phyloP scores from a whole-genome alignment of 2,888 invertebrate genomes.

The Acleris cristana region DNA sequence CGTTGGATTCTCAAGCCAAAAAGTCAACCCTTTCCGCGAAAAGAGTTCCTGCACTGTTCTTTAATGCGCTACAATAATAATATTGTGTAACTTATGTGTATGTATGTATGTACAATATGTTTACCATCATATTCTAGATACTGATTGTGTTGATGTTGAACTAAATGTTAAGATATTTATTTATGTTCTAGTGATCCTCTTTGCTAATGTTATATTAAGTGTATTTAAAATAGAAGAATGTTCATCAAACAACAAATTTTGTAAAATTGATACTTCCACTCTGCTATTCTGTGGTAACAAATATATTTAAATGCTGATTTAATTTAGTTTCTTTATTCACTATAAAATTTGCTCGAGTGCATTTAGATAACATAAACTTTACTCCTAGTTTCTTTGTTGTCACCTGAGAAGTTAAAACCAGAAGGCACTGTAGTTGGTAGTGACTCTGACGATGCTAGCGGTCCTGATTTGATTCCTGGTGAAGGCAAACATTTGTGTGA shows the following conservation, averaged over 20 bases:
- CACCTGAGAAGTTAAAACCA: too few relatives aligned
- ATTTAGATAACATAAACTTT: too few relatives aligned
- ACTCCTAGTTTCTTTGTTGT: too few relatives aligned
- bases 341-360: too few relatives aligned
- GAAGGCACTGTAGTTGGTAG: too few relatives aligned
- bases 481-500: too few relatives aligned
- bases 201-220: conserved; percentile 27
- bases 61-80: conserved; percentile 72
- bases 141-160: conserved; percentile 15
- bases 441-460: too few relatives aligned
- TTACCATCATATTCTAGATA: conserved; percentile 10
- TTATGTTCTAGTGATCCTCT: conserved; percentile 24
- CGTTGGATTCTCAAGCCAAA: conserved; percentile 96
- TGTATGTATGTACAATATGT: conserved; percentile 28
- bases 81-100: conserved; percentile 17
- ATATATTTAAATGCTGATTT: neutral
- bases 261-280: neutral
- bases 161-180: conserved; percentile 18
- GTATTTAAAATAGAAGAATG: conserved; percentile 13
- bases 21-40: conserved; percentile 97
- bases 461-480: too few relatives aligned
- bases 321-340: too few relatives aligned
- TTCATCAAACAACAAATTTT: conserved; percentile 15
- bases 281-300: neutral
- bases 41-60: conserved; percentile 94